Evolutionary conservation across 2,113 vertebrate genomes (phyloP).

Genomic region (Proteles cristata): DNA sequence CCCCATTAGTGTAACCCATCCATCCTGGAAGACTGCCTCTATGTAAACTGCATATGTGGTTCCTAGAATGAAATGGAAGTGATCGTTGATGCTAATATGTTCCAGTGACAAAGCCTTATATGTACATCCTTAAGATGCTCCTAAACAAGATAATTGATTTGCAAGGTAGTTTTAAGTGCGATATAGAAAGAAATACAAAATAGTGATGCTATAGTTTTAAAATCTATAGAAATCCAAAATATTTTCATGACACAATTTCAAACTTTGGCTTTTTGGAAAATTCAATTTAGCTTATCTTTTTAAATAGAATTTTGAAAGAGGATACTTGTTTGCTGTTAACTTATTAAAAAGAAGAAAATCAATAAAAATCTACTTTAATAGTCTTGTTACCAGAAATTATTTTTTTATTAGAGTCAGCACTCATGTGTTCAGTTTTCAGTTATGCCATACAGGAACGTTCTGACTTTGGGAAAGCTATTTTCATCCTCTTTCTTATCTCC

Average conservation of each 20-base stretch:
- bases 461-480: neutral
- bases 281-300: neutral
- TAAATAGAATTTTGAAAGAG: conserved; percentile 25
- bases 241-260: conserved; percentile 40
- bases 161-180: neutral
- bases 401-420: neutral
- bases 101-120: neutral
- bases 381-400: neutral
- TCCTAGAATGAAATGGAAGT: neutral
- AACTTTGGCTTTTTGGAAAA: conserved; percentile 51
- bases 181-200: conserved; percentile 5
- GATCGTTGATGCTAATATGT: neutral
- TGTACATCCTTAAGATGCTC: neutral
- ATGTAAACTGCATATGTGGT: neutral
- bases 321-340: neutral
- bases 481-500: neutral
- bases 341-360: conserved; percentile 22
- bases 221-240: neutral
- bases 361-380: neutral
- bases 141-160: conserved; percentile 1
- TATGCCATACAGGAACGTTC: neutral
- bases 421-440: neutral
- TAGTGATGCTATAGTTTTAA: neutral
- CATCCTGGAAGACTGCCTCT: neutral
- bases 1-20: neutral